Conservation (phyloP, 2,113 vertebrate species). For the Platanista minor region DNA sequence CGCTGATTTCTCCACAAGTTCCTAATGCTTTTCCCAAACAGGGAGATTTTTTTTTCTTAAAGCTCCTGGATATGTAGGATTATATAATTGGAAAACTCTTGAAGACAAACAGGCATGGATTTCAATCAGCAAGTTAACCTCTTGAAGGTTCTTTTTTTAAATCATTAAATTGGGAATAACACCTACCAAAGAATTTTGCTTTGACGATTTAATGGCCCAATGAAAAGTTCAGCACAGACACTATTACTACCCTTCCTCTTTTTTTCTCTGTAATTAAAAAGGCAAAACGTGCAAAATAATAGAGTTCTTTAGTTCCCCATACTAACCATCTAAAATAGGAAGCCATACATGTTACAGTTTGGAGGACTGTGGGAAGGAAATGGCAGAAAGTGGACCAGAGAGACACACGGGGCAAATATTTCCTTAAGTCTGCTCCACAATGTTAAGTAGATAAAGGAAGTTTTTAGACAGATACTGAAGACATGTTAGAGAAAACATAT, state of each 20-base stretch:
- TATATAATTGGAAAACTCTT: accelerated
- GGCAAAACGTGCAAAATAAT: neutral
- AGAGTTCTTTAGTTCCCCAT: neutral
- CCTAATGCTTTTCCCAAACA: no score
- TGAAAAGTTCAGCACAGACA: neutral
- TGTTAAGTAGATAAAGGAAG: no score
- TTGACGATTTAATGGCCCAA: neutral
- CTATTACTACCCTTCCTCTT: neutral
- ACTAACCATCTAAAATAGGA: neutral
- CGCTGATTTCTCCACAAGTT: no score
- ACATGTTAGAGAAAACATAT: neutral
- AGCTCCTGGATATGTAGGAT: no score
- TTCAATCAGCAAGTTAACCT: neutral
- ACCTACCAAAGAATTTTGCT: neutral
- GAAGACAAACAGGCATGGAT: no score
- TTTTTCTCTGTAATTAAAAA: neutral
- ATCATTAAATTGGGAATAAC: neutral
- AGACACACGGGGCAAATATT: accelerated
- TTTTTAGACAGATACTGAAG: neutral
- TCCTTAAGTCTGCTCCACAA: no score
- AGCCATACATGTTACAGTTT: accelerated
- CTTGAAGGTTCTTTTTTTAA: neutral
- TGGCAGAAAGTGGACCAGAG: accelerated
- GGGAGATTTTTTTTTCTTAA: neutral
- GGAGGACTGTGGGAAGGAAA: accelerated